phyloP scores from a whole-genome alignment of 2,888 invertebrate species.

The Molanna angustata region DNA sequence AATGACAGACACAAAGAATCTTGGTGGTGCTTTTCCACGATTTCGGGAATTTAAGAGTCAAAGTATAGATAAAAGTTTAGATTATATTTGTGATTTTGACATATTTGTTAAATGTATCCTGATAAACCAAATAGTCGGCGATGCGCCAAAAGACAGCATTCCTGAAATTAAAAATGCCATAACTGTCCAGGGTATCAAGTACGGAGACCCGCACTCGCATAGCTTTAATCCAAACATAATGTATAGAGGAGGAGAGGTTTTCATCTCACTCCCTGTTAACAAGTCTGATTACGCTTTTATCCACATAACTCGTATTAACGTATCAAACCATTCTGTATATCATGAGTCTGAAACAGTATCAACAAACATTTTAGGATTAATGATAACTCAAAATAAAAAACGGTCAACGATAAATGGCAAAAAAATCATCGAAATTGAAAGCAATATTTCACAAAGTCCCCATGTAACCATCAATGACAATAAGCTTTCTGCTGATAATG shows the following conservation, averaged over 20 bases:
- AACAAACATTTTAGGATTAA: conserved; percentile 22
- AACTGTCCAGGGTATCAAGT: conserved; percentile 61
- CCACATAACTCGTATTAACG: conserved; percentile 58
- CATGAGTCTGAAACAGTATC: conserved; percentile 30
- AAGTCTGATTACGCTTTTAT: conserved; percentile 63
- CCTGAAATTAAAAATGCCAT: conserved; percentile 60
- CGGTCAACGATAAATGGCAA: not conserved
- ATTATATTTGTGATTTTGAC: conserved; percentile 58
- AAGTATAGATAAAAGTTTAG: conserved; percentile 56
- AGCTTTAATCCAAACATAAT: conserved; percentile 59
- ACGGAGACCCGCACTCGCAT: conserved; percentile 60
- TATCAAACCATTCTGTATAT: conserved; percentile 36
- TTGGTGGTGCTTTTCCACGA: conserved; percentile 59
- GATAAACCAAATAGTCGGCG: conserved; percentile 60
- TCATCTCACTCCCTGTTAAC: conserved; percentile 57
- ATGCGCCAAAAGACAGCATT: conserved; percentile 57
- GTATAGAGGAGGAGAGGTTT: conserved; percentile 46
- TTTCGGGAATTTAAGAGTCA: conserved; percentile 56
- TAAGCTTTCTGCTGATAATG: conserved; percentile 43
- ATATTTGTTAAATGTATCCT: conserved; percentile 57
- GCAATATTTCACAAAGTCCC: conserved; percentile 16
- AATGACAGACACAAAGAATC: conserved; percentile 55
- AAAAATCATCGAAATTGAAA: conserved; percentile 12
- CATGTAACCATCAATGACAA: conserved; percentile 34
- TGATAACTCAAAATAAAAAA: not conserved